Percentiles rank a stretch among this genome's conserved stretches.
Evolutionary conservation across 2,113 vertebrate species (phyloP).

Genomic region (Urocitellus parryii): DNA sequence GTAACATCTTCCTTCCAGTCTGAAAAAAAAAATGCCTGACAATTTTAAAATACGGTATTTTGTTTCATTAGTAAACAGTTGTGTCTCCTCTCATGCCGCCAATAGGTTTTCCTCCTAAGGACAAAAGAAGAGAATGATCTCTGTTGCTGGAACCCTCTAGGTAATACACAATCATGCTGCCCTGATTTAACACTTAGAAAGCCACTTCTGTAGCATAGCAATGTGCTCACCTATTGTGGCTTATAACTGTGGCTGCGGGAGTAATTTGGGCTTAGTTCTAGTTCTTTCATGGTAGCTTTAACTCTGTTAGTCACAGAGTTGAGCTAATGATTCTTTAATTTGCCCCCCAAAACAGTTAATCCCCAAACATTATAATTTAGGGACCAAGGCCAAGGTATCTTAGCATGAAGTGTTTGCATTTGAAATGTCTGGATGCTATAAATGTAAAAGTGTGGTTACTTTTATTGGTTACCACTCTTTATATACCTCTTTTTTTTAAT

Average conservation of each 20-base stretch:
- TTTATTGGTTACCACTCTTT: conserved; percentile 6
- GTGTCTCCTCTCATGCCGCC: fast-evolving
- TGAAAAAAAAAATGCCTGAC: neutral
- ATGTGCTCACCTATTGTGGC: neutral
- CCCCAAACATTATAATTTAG: conserved; percentile 29
- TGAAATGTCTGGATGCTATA: neutral
- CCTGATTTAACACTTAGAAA: neutral
- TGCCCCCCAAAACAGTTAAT: conserved; percentile 43
- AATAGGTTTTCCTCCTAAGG: neutral
- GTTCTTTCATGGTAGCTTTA: conserved; percentile 56
- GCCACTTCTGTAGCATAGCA: neutral
- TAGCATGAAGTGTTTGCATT: neutral
- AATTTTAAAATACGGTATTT: neutral
- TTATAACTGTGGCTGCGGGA: neutral
- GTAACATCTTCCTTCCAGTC: neutral
- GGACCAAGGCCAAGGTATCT: conserved; percentile 11
- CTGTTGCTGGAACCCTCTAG: neutral
- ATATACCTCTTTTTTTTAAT: neutral
- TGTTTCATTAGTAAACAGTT: neutral
- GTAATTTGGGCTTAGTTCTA: conserved; percentile 24
- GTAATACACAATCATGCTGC: neutral
- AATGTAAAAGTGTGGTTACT: neutral
- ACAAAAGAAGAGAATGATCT: neutral
- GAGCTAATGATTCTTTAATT: conserved; percentile 47
- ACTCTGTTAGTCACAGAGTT: conserved; percentile 26